phyloP scores from a whole-genome alignment of 2,113 vertebrate genomes.

The Montifringilla adamsi region DNA sequence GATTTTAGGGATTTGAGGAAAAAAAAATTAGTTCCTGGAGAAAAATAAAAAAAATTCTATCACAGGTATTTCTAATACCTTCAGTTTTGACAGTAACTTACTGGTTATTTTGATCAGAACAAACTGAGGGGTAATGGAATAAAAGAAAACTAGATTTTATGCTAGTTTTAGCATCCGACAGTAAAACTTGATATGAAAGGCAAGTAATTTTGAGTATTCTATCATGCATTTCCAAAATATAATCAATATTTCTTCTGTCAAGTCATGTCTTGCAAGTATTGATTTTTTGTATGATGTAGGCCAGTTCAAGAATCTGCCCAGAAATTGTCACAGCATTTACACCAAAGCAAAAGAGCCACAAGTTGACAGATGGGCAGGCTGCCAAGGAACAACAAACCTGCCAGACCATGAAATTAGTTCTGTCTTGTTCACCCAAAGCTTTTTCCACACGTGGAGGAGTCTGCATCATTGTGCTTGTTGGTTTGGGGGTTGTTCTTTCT shows the following conservation, averaged over 20 bases:
- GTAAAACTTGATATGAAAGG: not conserved
- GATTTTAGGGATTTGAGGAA: not conserved
- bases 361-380: slow-evolving; percentile 33
- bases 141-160: not conserved
- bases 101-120: not conserved
- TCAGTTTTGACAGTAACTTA: not conserved
- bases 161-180: not conserved
- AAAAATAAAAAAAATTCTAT: not conserved
- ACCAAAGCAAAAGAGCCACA: not conserved
- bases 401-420: slow-evolving; percentile 70
- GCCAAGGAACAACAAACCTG: slow-evolving; percentile 48
- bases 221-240: not conserved
- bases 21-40: not conserved
- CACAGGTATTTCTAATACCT: not conserved
- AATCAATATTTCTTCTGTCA: not conserved
- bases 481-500: not conserved
- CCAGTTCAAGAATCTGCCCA: not conserved
- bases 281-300: not conserved
- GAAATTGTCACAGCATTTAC: not conserved
- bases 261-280: not conserved
- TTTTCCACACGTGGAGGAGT: not conserved
- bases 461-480: not conserved
- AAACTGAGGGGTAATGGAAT: not conserved
- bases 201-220: not conserved
- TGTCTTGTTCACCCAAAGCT: slow-evolving; percentile 26